Percentiles rank a stretch among this genome's conserved stretches.
Conservation (phyloP, 2,888 invertebrate species). For the Steromphala cineraria region DNA sequence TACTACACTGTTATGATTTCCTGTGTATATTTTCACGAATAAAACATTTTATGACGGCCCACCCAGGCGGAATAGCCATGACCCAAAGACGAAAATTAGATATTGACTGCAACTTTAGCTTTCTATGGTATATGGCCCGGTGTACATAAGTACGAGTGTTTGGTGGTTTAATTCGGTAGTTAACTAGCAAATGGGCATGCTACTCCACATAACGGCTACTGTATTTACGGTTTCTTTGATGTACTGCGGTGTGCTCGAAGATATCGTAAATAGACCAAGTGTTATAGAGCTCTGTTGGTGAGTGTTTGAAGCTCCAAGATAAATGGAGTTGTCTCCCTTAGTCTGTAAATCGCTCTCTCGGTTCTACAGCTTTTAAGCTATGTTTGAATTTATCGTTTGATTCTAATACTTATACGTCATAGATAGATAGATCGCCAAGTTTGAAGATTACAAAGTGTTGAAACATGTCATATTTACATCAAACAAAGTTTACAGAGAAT, state of each 20-base stretch:
- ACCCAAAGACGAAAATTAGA: too few species aligned
- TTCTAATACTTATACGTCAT: too few species aligned
- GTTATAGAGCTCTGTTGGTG: not conserved
- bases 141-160: too few species aligned
- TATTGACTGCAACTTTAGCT: too few species aligned
- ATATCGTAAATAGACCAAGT: not conserved
- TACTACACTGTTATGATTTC: constrained; percentile 21
- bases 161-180: not conserved
- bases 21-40: constrained; percentile 12
- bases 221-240: constrained; percentile 7
- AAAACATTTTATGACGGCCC: constrained; percentile 23
- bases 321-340: constrained; percentile 18
- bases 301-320: not conserved
- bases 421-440: too few species aligned
- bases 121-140: too few species aligned
- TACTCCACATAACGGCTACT: not conserved
- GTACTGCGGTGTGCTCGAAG: not conserved
- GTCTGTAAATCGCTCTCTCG: not conserved
- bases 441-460: too few species aligned
- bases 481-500: too few species aligned
- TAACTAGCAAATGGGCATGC: not conserved
- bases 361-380: too few species aligned
- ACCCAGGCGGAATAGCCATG: not conserved
- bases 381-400: too few species aligned
- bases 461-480: too few species aligned